Percentiles rank a stretch among this genome's conserved stretches.
Evolutionary conservation across 2,888 invertebrate species (phyloP).

Genomic region (Chaetogeoica ovagalla): DNA sequence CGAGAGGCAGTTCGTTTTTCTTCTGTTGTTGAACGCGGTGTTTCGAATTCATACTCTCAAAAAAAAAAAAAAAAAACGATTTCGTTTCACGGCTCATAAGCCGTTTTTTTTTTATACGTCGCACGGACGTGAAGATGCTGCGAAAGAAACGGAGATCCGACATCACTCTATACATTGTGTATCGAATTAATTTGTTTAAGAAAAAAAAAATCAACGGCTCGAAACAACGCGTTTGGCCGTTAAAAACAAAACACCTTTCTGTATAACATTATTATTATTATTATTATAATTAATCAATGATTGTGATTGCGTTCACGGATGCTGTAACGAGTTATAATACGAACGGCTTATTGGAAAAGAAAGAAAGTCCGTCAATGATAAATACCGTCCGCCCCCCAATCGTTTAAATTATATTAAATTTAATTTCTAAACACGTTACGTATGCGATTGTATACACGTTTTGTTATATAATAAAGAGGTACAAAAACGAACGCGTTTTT

Average conservation of each 20-base stretch:
- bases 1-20: no score
- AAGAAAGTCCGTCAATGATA: not conserved
- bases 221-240: slow-evolving; percentile 3
- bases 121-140: not conserved
- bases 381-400: not conserved
- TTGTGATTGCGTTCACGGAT: not conserved
- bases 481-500: no score
- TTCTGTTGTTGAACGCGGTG: no score
- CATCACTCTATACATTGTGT: not conserved
- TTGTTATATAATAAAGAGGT: no score
- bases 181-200: slow-evolving; percentile 31
- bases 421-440: not conserved
- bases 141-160: slow-evolving; percentile 1
- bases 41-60: no score
- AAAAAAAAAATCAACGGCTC: not conserved
- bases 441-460: no score
- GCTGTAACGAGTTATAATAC: not conserved
- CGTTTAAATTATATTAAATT: not conserved
- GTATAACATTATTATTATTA: not conserved
- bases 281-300: not conserved
- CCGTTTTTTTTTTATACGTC: not conserved
- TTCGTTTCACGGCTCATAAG: no score
- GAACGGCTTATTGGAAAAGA: no score
- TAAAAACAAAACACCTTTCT: not conserved
- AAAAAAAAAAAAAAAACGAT: no score